Evolutionary conservation across 92 coral and sea anemone genomes (phyloP), one percentile per base, ranked within the genome.

Genomic region (Parazoanthus swiftii): DNA sequence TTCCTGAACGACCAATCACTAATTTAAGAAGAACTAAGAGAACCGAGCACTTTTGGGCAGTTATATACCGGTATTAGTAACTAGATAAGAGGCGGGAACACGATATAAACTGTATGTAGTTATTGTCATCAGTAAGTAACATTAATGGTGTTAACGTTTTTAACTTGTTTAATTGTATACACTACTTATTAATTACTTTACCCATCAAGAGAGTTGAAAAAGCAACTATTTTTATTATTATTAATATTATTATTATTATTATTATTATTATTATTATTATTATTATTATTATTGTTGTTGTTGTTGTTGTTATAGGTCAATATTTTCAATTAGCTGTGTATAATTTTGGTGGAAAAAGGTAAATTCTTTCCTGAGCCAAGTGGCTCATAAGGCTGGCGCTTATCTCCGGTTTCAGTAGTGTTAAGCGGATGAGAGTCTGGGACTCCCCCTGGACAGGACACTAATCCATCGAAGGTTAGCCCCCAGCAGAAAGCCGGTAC

Each of bases 11-110:
- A 36, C 74, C 84, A 54, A 77, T 76, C 65, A n/a, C 89, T 43
- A 68, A 68, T 76, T 26, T 20, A 16, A 86, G 75, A 74, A 86
- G 33, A 86, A 48, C 84, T 36, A 86, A 86, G 89, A 71, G 89
- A 74, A 76, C 89, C 54, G 83, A 86, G 74, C 37, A 77, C 50
- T 85, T 86, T 86, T 75, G 76, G 51, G 54, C 83, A 75, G 51
- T 86, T 85, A 84, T 23, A 65, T 84, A 65, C 72, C 73, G 68
- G 88, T 74, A 74, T 33, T 37, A 33, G 33, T 74, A 74, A 74
- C 33, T 74, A 26, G 77, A 74, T 63, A 73, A 36, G 77, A 29
- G 29, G 43, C 77, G 77, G 77, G 38, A 73, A 73, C 77, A 23
- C 29, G 8, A 36, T 73, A 20, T 25, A 18, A 4, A 6, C 18